phyloP scores from a whole-genome alignment of 1,140 invertebrate species.

The Acromyrmex charruanus region DNA sequence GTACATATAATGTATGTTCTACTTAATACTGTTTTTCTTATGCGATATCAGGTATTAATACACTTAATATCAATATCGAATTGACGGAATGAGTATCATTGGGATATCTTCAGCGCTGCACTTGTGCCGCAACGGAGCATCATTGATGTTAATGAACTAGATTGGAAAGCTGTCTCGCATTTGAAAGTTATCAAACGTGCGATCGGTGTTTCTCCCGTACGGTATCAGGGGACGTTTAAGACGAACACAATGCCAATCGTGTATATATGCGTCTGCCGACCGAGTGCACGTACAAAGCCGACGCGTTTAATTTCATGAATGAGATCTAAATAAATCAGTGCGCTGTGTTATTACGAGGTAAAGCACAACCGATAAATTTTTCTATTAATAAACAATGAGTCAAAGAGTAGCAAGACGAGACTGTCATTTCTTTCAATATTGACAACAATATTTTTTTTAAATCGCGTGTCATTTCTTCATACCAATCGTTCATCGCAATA shows the following conservation, averaged over 20 bases:
- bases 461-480: slow-evolving; percentile 21
- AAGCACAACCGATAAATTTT: slow-evolving; percentile 66
- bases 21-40: not conserved
- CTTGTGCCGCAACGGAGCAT: slow-evolving; percentile 77
- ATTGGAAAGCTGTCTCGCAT: slow-evolving; percentile 81
- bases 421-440: not conserved
- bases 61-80: slow-evolving; percentile 11
- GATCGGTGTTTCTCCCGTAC: slow-evolving; percentile 48
- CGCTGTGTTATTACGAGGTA: slow-evolving; percentile 67
- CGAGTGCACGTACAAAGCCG: not conserved
- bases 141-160: slow-evolving; percentile 82
- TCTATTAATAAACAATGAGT: slow-evolving; percentile 68
- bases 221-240: slow-evolving; percentile 35
- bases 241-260: slow-evolving; percentile 5
- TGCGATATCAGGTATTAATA: not conserved
- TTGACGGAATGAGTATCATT: slow-evolving; percentile 60
- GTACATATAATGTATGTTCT: not conserved
- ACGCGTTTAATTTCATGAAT: slow-evolving; percentile 75
- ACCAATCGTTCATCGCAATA: not conserved
- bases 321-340: slow-evolving; percentile 76
- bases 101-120: slow-evolving; percentile 22
- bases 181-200: slow-evolving; percentile 79
- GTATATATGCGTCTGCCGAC: not conserved
- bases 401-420: slow-evolving; percentile 30
- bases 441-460: not conserved